These are phyloP conservation scores for Macquaria ambigua DNA, from an alignment of 2,113 vertebrate species.

Conservation along the genomic window DNA sequence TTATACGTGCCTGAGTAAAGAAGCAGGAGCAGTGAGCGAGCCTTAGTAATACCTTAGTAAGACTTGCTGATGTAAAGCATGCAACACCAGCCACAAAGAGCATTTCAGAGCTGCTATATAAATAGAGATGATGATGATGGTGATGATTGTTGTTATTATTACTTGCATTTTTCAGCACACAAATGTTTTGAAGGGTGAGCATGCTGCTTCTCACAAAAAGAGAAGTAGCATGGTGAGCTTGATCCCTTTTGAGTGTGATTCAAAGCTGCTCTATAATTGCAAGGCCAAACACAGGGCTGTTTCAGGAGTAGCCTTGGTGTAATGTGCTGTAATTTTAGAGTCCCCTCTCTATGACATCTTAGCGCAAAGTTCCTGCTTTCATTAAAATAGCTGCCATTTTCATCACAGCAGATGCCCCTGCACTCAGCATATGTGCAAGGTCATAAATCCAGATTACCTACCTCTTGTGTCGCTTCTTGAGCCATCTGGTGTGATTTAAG, in stretches of 20 bases:
- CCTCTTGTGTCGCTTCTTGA: conserved; percentile 69
- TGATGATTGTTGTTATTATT: not conserved
- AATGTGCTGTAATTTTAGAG: conserved; percentile 45
- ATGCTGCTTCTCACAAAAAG: not conserved
- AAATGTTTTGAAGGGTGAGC: not conserved
- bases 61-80: conserved; percentile 5
- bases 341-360: conserved; percentile 18
- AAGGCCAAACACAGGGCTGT: conserved; percentile 24
- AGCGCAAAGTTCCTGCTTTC: conserved; percentile 46
- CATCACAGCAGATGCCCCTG: conserved; percentile 69
- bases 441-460: conserved; percentile 82
- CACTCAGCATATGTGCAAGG: conserved; percentile 67
- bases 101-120: not conserved
- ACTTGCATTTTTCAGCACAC: not conserved
- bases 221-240: not conserved
- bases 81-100: conserved; percentile 7
- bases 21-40: not conserved
- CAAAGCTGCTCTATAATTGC: conserved; percentile 4
- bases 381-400: conserved; percentile 55
- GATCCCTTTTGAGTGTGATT: conserved; percentile 7
- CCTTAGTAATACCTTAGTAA: not conserved
- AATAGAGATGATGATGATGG: not conserved
- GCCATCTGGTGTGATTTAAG: conserved; percentile 83
- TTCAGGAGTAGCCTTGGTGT: conserved; percentile 48
- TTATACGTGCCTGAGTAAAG: conserved; percentile 25